Evolutionary conservation across 2,113 vertebrate species (phyloP).

Genomic region (Otus sunia): DNA sequence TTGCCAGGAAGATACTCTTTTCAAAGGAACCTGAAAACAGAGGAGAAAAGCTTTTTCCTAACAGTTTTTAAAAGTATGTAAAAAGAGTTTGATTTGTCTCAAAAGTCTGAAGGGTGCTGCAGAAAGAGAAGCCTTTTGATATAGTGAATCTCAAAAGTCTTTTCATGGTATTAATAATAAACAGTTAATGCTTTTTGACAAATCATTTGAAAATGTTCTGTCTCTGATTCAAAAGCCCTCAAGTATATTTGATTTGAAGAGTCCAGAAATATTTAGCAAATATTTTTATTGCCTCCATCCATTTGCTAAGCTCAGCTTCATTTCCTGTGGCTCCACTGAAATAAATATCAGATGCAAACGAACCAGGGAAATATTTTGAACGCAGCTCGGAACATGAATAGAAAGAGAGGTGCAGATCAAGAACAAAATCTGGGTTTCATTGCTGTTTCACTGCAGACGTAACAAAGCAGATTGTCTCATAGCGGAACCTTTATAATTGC

Average conservation of each 20-base stretch:
- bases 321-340: slow-evolving; percentile 37
- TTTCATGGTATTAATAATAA: not conserved
- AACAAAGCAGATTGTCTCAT: not conserved
- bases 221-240: slow-evolving; percentile 12
- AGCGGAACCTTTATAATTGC: not conserved
- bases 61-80: not conserved
- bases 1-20: not conserved
- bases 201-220: not conserved
- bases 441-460: not conserved
- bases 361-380: not conserved
- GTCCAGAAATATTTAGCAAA: not conserved
- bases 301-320: slow-evolving; percentile 22
- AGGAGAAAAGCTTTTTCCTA: not conserved
- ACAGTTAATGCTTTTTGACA: not conserved
- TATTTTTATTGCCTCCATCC: slow-evolving; percentile 24
- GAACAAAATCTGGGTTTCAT: not conserved
- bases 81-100: not conserved
- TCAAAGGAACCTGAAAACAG: not conserved
- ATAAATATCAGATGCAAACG: slow-evolving; percentile 23
- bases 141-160: not conserved
- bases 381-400: not conserved
- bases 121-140: not conserved
- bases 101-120: not conserved
- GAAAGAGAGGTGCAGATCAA: not conserved
- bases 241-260: slow-evolving; percentile 11